Evolutionary conservation across 1,140 invertebrate species (phyloP).

Genomic region (Cardiocondyla obscurior): DNA sequence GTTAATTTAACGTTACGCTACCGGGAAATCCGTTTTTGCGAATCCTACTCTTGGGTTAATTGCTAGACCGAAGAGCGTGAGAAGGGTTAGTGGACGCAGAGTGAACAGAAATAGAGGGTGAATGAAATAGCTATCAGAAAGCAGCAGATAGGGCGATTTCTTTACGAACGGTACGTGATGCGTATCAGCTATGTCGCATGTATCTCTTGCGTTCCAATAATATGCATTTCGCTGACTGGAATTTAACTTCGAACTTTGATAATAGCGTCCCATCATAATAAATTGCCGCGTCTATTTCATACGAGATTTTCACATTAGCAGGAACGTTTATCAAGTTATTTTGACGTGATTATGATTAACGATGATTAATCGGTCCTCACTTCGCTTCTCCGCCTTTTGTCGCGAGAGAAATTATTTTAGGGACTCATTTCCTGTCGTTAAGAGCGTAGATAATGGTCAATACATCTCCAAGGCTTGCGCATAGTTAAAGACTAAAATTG

Average conservation of each 20-base stretch:
- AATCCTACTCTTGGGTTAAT: conserved; percentile 75
- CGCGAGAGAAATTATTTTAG: conserved; percentile 38
- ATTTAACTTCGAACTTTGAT: conserved; percentile 41
- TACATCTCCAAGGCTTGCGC: not conserved
- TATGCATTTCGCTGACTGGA: conserved; percentile 15
- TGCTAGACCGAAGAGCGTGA: conserved; percentile 62
- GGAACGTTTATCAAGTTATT: conserved; percentile 53
- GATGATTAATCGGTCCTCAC: conserved; percentile 48
- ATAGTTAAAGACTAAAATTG: not conserved
- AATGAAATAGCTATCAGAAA: conserved; percentile 60
- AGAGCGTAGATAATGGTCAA: conserved; percentile 10
- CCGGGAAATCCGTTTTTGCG: conserved; percentile 80
- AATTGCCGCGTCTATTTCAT: conserved; percentile 46
- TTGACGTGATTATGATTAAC: conserved; percentile 56
- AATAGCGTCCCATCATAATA: conserved; percentile 49
- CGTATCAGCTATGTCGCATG: conserved; percentile 7
- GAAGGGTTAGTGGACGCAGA: conserved; percentile 17
- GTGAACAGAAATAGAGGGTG: conserved; percentile 25
- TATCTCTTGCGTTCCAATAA: not conserved
- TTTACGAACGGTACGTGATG: conserved; percentile 30
- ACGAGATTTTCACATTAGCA: conserved; percentile 57
- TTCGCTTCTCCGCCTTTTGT: conserved; percentile 42
- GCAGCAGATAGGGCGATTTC: conserved; percentile 21
- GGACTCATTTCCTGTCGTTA: conserved; percentile 43
- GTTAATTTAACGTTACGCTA: conserved; percentile 82